Evolutionary conservation across 2,797 vertebrate species (phyloP).

Genomic region (Philypnodon macrostomus): DNA sequence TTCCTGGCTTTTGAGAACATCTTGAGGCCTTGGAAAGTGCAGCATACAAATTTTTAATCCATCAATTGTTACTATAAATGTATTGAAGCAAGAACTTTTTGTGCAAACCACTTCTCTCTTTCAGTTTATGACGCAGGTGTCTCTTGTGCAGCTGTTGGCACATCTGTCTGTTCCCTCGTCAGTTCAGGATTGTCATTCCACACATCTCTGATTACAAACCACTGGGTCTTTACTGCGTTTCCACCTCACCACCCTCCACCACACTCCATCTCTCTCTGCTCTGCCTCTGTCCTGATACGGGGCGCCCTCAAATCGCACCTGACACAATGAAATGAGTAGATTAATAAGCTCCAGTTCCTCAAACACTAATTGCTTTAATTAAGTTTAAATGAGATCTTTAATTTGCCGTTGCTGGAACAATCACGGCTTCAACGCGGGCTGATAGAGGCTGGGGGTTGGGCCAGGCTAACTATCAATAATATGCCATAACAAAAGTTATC

Average conservation of each 20-base stretch:
- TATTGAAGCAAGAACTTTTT: no score
- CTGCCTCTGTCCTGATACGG: conserved; percentile 4
- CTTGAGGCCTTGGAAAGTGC: no score
- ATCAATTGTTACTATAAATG: no score
- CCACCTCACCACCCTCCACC: conserved; percentile 35
- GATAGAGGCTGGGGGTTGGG: conserved; percentile 12
- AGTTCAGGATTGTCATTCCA: no score
- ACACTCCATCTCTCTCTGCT: no score
- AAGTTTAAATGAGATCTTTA: conserved; percentile 39
- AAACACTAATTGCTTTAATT: conserved; percentile 48
- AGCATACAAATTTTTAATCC: no score
- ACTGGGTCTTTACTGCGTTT: conserved; percentile 38
- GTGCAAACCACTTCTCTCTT: no score
- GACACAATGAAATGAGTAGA: conserved; percentile 42
- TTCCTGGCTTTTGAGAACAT: no score
- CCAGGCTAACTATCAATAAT: conserved; percentile 9
- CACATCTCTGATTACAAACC: conserved; percentile 51
- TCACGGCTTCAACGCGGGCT: conserved; percentile 7
- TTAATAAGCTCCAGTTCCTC: conserved; percentile 39
- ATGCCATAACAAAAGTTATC: conserved; percentile 7
- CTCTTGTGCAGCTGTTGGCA: conserved; percentile 24
- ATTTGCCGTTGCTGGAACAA: conserved; percentile 25
- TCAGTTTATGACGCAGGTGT: conserved; percentile 31
- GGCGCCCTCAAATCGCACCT: conserved; percentile 15
- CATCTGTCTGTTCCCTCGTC: conserved; percentile 32